These are phyloP conservation scores for Tiliacea aurago DNA, from an alignment of 2,888 invertebrate genomes.

Conservation along the genomic window DNA sequence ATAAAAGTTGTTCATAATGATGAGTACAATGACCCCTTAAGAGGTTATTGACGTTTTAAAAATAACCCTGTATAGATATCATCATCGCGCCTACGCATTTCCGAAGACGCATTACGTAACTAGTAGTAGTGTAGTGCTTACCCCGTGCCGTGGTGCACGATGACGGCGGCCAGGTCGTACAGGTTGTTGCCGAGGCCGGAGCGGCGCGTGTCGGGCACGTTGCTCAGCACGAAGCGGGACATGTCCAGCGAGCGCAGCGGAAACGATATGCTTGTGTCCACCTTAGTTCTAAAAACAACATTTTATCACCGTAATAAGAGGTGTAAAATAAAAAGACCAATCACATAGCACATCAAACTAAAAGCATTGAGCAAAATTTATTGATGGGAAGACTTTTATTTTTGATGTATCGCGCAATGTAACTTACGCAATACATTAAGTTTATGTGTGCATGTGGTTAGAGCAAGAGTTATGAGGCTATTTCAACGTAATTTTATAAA, in stretches of 20 bases:
- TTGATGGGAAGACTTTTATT: no score
- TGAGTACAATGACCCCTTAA: no score
- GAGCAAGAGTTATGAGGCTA: no score
- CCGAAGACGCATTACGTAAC: not conserved
- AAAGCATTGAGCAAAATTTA: not conserved
- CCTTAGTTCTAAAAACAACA: conserved; percentile 90
- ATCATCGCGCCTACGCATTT: not conserved
- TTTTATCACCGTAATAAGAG: not conserved
- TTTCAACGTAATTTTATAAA: not conserved
- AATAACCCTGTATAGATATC: no score
- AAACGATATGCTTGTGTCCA: conserved; percentile 94
- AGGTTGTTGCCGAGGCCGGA: conserved; percentile 91
- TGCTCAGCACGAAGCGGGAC: conserved; percentile 93
- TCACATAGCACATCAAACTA: not conserved
- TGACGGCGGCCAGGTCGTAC: conserved; percentile 95
- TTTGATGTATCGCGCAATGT: no score
- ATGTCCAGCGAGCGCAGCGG: conserved; percentile 94
- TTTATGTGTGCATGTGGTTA: no score
- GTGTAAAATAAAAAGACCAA: not conserved
- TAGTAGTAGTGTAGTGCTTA: conserved; percentile 69
- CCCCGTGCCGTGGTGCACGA: conserved; percentile 96
- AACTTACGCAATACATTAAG: no score
- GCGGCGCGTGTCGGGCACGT: conserved; percentile 92
- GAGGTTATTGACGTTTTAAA: no score
- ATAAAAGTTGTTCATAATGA: no score